phyloP scores from a whole-genome alignment of 2,797 vertebrate genomes.

The Mormyrus proboscirostris region DNA sequence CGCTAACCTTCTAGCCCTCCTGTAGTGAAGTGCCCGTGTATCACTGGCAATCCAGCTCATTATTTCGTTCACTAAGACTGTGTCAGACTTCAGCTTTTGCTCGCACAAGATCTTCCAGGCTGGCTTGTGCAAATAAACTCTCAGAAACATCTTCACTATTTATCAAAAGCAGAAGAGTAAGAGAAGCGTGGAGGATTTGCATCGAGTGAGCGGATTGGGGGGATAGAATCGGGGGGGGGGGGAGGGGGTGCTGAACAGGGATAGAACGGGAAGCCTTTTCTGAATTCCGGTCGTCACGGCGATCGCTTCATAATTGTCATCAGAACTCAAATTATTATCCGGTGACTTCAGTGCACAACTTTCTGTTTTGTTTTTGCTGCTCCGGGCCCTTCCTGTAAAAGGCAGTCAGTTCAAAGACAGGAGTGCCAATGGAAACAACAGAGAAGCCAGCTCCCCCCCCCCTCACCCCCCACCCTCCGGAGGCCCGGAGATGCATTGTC shows the following conservation, averaged over 20 bases:
- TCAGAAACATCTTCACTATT: background rate
- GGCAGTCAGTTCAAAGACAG: constrained; percentile 49
- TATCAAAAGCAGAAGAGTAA: background rate
- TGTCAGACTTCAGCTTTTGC: background rate
- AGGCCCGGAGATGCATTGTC: background rate
- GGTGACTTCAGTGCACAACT: constrained; percentile 49
- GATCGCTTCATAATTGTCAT: constrained; percentile 7
- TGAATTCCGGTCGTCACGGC: constrained; percentile 11
- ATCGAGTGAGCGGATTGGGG: background rate
- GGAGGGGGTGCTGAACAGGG: background rate
- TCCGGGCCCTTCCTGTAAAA: constrained; percentile 54
- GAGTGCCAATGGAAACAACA: constrained; percentile 55
- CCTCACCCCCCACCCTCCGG: background rate
- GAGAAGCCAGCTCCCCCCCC: background rate
- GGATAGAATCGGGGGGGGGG: background rate
- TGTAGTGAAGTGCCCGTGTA: too few relatives aligned
- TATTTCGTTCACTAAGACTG: background rate
- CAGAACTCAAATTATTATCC: constrained; percentile 37
- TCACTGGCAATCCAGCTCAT: background rate
- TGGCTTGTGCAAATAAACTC: background rate
- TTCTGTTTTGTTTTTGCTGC: constrained; percentile 60
- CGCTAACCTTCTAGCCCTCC: background rate
- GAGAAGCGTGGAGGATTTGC: background rate
- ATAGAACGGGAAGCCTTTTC: constrained; percentile 21
- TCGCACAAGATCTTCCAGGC: background rate